Conservation (phyloP, 2,888 invertebrate genomes). For the Calameuta pallipes region DNA sequence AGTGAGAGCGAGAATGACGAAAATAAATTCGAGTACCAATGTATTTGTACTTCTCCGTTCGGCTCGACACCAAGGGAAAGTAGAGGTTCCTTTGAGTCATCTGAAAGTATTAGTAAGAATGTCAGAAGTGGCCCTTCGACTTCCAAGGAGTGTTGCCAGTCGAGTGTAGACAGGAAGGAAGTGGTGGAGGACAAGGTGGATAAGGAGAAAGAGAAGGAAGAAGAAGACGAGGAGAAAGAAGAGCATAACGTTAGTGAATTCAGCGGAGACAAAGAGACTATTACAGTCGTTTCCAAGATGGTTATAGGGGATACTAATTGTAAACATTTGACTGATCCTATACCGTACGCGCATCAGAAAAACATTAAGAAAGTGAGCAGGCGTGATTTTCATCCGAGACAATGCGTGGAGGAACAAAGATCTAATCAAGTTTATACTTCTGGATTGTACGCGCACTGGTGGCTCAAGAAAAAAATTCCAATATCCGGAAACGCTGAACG, state of each 20-base stretch:
- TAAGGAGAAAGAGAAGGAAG: conserved; percentile 55
- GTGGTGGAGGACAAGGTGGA: conserved; percentile 33
- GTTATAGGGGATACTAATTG: conserved; percentile 25
- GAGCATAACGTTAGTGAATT: not conserved
- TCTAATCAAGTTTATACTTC: conserved; percentile 78
- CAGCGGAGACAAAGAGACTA: not conserved
- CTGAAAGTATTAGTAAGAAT: conserved; percentile 62
- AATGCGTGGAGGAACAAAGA: conserved; percentile 47
- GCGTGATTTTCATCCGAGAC: conserved; percentile 63
- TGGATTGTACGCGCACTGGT: conserved; percentile 92
- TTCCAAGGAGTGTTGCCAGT: conserved; percentile 13
- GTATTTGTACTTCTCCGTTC: conserved; percentile 79
- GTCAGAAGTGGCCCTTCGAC: conserved; percentile 14
- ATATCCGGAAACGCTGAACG: conserved; percentile 57
- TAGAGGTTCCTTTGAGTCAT: conserved; percentile 69
- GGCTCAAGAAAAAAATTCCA: conserved; percentile 89
- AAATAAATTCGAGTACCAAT: conserved; percentile 75
- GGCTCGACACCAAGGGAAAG: conserved; percentile 79
- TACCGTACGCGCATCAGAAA: conserved; percentile 38
- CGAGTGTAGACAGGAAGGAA: conserved; percentile 25
- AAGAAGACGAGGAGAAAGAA: conserved; percentile 13
- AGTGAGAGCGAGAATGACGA: conserved; percentile 63
- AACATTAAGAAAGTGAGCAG: conserved; percentile 39
- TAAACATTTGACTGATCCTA: conserved; percentile 48
- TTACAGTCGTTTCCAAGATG: not conserved